Evolutionary conservation across 2,113 vertebrate species (phyloP), one percentile per base, ranked within the genome.

Genomic region (Orycteropus afer): DNA sequence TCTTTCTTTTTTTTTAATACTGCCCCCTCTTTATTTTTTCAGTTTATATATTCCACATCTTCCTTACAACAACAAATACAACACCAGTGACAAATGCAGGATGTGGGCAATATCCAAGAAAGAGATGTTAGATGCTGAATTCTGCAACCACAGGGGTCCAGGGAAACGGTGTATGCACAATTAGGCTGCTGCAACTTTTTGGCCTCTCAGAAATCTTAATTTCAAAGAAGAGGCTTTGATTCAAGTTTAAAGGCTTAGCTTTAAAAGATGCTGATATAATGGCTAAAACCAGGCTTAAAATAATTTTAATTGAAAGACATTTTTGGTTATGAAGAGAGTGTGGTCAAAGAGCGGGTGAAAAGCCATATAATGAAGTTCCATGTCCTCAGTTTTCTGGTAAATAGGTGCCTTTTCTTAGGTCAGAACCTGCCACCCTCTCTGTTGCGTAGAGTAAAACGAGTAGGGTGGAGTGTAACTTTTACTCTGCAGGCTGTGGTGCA

Each of bases 181-280:
- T 47, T 10, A 49, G 79, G 63, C 23, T 45, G 63, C 2, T 13
- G 22, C 74, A 51, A 29, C 51, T 86, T 71, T 71, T 55, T 34
- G 65, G 77, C 32, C 34, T 81, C 37, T 74, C 49, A 78, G 49
- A 85, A 84, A 57, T 5, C 20, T 84, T 57, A 80, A 83, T 95
- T 95, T 92, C 53, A 90, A 93, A 95, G 49, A 95, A 67, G 23
- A 79, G 65, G 78, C 63, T 90, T 96, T 95, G 93, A 34, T n/a
- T 96, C 40, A 83, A 40, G 47, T 89, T 96, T 63, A 91, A 84
- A 93, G 59, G 57, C 18, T 91, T 91, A 65, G 27, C 40, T 87
- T 91, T 96, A 93, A 86, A 32, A 96, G 42, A 91, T n/a, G 57
- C 13, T 65, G 86, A 96, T 81, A 91, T 10, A 92, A 89, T 23